phyloP scores from a whole-genome alignment of 2,888 invertebrate species.

The Pharmacophagus antenor region DNA sequence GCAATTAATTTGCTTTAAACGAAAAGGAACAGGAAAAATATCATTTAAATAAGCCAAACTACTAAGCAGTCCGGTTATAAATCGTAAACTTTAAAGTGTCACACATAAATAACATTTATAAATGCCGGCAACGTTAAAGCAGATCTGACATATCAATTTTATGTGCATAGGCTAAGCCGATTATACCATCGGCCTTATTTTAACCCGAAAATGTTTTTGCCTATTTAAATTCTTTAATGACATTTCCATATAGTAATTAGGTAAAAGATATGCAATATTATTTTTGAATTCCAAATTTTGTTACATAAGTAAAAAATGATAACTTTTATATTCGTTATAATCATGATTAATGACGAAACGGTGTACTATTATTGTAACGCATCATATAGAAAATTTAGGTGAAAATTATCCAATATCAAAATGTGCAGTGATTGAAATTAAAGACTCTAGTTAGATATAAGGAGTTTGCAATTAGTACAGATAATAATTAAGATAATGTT shows the following conservation, averaged over 20 bases:
- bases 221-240: not conserved
- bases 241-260: too few relatives aligned
- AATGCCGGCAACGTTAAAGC: constrained; percentile 16
- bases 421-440: not conserved
- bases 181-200: constrained; percentile 44
- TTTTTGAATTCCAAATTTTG: too few relatives aligned
- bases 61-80: constrained; percentile 21
- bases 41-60: constrained; percentile 15
- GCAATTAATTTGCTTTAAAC: constrained; percentile 6
- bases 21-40: constrained; percentile 21
- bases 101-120: constrained; percentile 24
- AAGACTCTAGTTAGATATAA: not conserved
- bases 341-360: too few relatives aligned
- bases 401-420: too few relatives aligned
- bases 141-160: constrained; percentile 44
- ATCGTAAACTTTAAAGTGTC: constrained; percentile 25
- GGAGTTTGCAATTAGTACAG: too few relatives aligned
- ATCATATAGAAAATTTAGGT: too few relatives aligned
- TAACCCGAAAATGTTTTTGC: constrained; percentile 8
- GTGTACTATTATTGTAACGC: too few relatives aligned
- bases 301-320: too few relatives aligned
- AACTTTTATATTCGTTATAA: too few relatives aligned
- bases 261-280: too few relatives aligned
- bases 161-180: constrained; percentile 55
- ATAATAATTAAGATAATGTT: not conserved